phyloP scores from a whole-genome alignment of 2,113 vertebrate species.

The Ahaetulla prasina region DNA sequence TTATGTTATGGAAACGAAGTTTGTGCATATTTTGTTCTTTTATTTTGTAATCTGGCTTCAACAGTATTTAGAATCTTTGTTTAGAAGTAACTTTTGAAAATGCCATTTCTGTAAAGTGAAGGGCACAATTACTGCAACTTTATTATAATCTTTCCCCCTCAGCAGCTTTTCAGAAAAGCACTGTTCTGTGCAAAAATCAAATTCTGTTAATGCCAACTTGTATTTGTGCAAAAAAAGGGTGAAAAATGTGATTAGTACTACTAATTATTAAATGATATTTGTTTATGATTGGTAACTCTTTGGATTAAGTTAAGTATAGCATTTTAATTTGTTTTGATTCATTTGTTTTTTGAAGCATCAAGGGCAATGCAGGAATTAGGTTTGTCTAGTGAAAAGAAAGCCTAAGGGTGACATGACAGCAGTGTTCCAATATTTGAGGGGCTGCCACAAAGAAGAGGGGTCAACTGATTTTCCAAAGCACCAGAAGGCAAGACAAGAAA shows the following conservation, averaged over 20 bases:
- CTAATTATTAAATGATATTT: not conserved
- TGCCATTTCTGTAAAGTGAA: not conserved
- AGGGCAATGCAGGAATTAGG: not conserved
- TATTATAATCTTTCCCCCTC: not conserved
- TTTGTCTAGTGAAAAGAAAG: not conserved
- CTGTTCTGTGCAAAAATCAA: not conserved
- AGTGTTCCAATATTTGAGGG: not conserved
- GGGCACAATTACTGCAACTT: not conserved
- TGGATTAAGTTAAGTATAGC: conserved; percentile 6
- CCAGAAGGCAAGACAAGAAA: not conserved
- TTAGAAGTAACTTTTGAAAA: not conserved
- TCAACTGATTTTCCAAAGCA: not conserved
- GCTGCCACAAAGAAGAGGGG: not conserved
- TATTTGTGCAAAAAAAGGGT: not conserved
- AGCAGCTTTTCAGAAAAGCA: not conserved
- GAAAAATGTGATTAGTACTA: not conserved
- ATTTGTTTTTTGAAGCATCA: conserved; percentile 5
- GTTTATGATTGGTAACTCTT: not conserved
- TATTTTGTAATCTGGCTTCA: not conserved
- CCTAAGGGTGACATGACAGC: not conserved
- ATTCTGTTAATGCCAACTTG: not conserved
- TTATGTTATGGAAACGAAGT: not conserved
- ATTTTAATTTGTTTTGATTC: conserved; percentile 17
- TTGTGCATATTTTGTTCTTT: not conserved
- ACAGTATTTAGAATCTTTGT: not conserved